Base-by-base conservation (phyloP, 64 coral and sea anemone genomes). In the Dendrophyllia cribrosa region DNA sequence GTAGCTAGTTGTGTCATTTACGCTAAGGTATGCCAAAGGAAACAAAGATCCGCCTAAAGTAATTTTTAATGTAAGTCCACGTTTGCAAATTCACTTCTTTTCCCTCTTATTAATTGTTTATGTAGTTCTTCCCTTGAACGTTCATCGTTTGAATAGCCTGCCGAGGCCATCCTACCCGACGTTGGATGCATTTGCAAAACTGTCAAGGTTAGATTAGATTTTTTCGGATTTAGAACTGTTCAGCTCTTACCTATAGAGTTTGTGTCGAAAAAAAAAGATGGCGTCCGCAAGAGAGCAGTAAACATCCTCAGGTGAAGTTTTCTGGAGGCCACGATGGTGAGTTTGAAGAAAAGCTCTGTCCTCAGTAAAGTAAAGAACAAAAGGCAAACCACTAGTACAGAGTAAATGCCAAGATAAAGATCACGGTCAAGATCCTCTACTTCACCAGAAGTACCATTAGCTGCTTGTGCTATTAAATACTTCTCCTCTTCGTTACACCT, bases 401-500 rank as follows among this genome's bases (percentile, higher is more conserved):
- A 66, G 48, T 96, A 96, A 51, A 96, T 80, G 4, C 61, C 70
- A 9, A 96, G 95, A 69, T 90, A 96, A 9, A 87, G 43, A 16
- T 79, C 17, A 0, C 87, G 78, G 19, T 96, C 87, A 9, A 93
- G 51, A 11, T 86, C 49, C 16, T 87, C 59, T 48, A 87, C 91
- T 68, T 71, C 83, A 79, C 10, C 88, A 22, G 87, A 63, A 4
- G 75, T 76, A 16, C 62, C 77, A 17, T 25, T 78, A 1, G 17
- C 6, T 58, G 79, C 61, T 26, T 49, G 50, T 24, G 79, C 59
- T 20, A 96, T 66, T 6, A 68, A 58, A 59, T 93, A 81, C 43
- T 74, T 6, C 59, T 96, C 95, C 77, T 96, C 95, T 17, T 89
- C 56, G 73, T 96, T 96, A 12, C 91, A 96, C 95, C 95, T 96